These are phyloP conservation scores for Phataginus tetradactyla DNA, from an alignment of 2,797 vertebrate genomes.

Conservation along the genomic window DNA sequence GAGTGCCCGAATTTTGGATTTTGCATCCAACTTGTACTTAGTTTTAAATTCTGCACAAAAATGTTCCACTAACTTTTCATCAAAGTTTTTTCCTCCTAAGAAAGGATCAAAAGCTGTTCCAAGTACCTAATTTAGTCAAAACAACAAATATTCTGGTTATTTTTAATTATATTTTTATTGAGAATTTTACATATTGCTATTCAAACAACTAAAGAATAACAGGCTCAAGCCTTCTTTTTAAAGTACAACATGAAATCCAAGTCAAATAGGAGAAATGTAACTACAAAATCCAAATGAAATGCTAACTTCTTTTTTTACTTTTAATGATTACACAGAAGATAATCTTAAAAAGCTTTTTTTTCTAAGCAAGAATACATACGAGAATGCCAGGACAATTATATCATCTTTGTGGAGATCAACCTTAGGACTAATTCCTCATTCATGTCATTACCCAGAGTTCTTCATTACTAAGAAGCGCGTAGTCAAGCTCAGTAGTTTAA, in stretches of 20 bases:
- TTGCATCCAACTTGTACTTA: constrained; percentile 89
- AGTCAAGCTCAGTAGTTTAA: not conserved
- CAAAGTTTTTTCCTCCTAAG: constrained; percentile 89
- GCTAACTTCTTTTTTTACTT: not conserved
- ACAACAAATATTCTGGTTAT: constrained; percentile 47
- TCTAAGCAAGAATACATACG: not conserved
- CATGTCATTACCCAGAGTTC: not conserved
- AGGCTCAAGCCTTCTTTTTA: not conserved
- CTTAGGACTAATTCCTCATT: not conserved
- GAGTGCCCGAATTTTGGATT: constrained; percentile 87
- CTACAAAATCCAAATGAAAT: constrained; percentile 1
- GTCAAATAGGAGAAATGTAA: not conserved
- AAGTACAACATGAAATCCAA: constrained; percentile 7
- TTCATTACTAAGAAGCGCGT: not conserved
- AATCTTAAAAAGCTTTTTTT: not conserved
- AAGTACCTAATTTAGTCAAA: constrained; percentile 84
- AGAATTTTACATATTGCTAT: not conserved
- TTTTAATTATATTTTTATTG: not conserved
- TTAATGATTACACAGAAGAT: not conserved
- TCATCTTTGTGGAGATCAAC: not conserved
- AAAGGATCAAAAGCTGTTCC: constrained; percentile 91
- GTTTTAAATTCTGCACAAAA: constrained; percentile 90
- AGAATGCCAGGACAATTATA: not conserved
- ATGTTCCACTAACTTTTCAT: constrained; percentile 89
- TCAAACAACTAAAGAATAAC: not conserved